Base-by-base conservation (phyloP, 2,888 invertebrate species). In the Allygus modestus region DNA sequence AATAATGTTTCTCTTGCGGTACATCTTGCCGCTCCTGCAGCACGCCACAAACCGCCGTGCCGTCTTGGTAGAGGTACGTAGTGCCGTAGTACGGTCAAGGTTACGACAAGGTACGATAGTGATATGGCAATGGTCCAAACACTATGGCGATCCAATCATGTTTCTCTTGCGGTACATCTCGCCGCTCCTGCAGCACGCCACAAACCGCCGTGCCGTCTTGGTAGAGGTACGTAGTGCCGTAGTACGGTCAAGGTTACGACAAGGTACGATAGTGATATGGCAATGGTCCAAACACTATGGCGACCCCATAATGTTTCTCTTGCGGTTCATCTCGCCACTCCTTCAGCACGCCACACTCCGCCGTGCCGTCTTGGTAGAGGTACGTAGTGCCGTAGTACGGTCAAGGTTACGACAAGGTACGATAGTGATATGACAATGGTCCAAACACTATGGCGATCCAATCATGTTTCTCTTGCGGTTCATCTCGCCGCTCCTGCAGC, bases 1-100 rank as follows among this genome's bases (percentile, higher is more conserved):
- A 71, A 71, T 71, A 71, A 71, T 71, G 41, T 71, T 71, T 71
- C 71, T 71, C 71, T 71, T 71, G 71, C 71, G 71, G 71, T 37
- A 41, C 71, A 71, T 71, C 71, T 15, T n/a, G 69, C 71, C 15
- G n/a, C 71, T 71, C 41, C 71, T 41, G 71, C 37, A 20, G n/a
- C 71, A 37, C 41, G 41, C 65, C 12, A 31, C 65, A 31, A 1
- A 20, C 20, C 69, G 69, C 69, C 71, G 23, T 20, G 71, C 33
- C 71, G 71, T 37, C 20, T 20, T 41, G 31, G 11, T 20, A 7
- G 4, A 2, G 7, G 2, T 2, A 15, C 61, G 61, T 7, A 12
- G 5, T 5, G 37, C 37, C 5, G 37, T 7, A 0, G 23, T 23
- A 46, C 11, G 58, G 58, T 58, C 58, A 58, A 58, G 58, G 58